Evolutionary conservation across 1,140 invertebrate species (phyloP).

Genomic region (Hylaeus volcanicus): DNA sequence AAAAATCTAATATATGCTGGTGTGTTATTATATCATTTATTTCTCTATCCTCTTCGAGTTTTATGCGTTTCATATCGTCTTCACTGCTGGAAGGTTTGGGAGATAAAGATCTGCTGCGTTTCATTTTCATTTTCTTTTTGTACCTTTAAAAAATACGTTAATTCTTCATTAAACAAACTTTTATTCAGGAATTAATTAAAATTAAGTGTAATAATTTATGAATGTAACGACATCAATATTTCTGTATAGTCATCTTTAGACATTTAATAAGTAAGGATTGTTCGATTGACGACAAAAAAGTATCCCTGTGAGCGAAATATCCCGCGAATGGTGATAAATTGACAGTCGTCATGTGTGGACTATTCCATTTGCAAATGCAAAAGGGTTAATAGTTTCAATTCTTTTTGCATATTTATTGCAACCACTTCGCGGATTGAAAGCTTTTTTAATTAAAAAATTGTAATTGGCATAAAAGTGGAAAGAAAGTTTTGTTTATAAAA

Average conservation of each 20-base stretch:
- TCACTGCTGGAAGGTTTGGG: constrained; percentile 68
- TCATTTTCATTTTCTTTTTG: constrained; percentile 64
- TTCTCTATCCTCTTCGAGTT: constrained; percentile 46
- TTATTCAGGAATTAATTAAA: not conserved
- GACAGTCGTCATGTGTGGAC: too few relatives aligned
- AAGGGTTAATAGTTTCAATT: not conserved
- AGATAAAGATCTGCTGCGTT: constrained; percentile 72
- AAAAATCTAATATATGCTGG: constrained; percentile 72
- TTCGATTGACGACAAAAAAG: not conserved
- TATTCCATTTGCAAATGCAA: too few relatives aligned
- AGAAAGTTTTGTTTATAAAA: constrained; percentile 36
- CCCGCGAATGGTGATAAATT: too few relatives aligned
- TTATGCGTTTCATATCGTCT: constrained; percentile 66
- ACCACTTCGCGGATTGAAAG: not conserved
- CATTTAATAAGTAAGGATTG: not conserved
- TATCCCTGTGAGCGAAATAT: too few relatives aligned
- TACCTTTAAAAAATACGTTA: constrained; percentile 19
- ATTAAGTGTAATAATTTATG: not conserved
- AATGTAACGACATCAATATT: constrained; percentile 13
- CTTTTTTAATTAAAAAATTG: constrained; percentile 22
- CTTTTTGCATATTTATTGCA: constrained; percentile 18
- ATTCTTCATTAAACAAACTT: not conserved
- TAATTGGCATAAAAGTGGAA: constrained; percentile 30
- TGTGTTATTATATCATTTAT: constrained; percentile 34
- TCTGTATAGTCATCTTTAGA: constrained; percentile 19